These are phyloP conservation scores for Eurystomus glaucurus DNA, from an alignment of 2,797 vertebrate genomes.

Conservation along the genomic window DNA sequence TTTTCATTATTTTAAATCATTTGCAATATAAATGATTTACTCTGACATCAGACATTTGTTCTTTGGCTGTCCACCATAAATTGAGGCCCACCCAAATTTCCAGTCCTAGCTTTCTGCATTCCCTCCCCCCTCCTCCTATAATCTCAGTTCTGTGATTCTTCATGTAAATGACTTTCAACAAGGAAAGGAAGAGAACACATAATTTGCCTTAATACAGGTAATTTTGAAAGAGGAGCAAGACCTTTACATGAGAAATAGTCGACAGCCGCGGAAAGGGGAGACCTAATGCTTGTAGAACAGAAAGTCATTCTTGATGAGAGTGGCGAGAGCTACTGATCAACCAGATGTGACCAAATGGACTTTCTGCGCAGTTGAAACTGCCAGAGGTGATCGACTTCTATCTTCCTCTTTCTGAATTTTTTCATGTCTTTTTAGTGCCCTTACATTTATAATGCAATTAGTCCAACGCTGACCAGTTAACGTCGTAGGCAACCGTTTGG, in stretches of 20 bases:
- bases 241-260: constrained; percentile 56
- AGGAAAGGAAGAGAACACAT: constrained; percentile 41
- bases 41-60: constrained; percentile 62
- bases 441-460: constrained; percentile 19
- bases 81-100: constrained; percentile 61
- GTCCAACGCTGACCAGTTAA: neutral
- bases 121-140: constrained; percentile 15
- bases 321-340: constrained; percentile 29
- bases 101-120: constrained; percentile 34
- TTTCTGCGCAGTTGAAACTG: constrained; percentile 51
- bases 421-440: constrained; percentile 17
- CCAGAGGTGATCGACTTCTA: constrained; percentile 35
- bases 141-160: constrained; percentile 46
- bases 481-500: neutral
- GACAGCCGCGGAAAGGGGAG: neutral
- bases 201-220: constrained; percentile 65
- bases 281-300: constrained; percentile 4
- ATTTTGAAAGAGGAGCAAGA: constrained; percentile 53
- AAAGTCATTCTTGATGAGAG: constrained; percentile 42
- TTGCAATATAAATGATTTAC: constrained; percentile 71
- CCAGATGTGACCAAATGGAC: constrained; percentile 56
- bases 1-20: constrained; percentile 77
- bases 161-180: constrained; percentile 60
- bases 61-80: constrained; percentile 68
- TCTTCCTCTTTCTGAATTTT: constrained; percentile 28